Percentiles rank a stretch among this genome's conserved stretches.
phyloP scores from a whole-genome alignment of 1,140 invertebrate genomes.

The Papilio aristodemus region DNA sequence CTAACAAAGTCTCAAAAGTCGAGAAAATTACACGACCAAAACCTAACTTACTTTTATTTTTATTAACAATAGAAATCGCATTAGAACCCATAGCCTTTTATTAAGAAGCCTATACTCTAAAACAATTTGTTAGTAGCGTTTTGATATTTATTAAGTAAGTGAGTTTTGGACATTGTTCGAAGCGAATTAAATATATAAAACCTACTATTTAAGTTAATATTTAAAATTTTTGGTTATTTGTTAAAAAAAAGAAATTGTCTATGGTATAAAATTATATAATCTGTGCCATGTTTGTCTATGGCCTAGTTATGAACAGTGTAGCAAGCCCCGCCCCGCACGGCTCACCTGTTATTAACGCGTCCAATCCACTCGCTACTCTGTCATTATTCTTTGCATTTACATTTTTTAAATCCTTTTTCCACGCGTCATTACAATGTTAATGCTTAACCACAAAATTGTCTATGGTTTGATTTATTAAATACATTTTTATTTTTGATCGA shows the following conservation, averaged over 20 bases:
- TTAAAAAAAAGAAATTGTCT: background rate
- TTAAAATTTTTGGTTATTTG: background rate
- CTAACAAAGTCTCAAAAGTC: no score
- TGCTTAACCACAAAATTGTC: background rate
- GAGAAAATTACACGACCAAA: no score
- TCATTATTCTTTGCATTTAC: background rate
- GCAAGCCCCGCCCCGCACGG: background rate
- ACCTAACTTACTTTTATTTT: no score
- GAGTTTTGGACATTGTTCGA: no score
- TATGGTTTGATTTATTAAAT: background rate
- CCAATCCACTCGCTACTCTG: background rate
- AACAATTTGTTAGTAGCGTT: no score
- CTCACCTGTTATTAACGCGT: conserved; percentile 1
- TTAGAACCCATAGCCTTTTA: no score
- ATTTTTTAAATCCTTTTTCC: background rate
- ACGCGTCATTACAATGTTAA: background rate
- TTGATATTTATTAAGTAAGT: no score
- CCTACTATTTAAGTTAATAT: no score
- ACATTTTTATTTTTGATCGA: background rate
- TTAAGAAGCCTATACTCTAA: no score
- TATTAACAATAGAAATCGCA: no score
- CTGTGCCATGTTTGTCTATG: background rate
- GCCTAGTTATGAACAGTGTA: conserved; percentile 12
- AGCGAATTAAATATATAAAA: no score
- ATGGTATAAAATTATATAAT: background rate